phyloP scores from a whole-genome alignment of 2,113 vertebrate species.

The Nettapus auritus region DNA sequence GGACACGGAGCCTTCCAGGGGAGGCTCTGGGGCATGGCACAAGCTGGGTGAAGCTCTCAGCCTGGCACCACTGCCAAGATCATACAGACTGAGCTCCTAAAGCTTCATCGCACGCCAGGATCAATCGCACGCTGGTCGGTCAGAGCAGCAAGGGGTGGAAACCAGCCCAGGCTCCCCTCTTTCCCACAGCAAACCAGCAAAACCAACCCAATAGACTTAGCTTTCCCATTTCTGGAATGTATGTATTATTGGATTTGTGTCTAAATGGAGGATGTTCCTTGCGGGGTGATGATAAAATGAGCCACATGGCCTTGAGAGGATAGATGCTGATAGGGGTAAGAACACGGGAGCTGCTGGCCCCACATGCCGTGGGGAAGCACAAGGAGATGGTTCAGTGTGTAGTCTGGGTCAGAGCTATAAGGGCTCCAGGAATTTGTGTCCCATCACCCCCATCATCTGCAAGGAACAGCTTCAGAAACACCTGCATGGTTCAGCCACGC shows the following conservation, averaged over 20 bases:
- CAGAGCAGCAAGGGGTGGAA: not conserved
- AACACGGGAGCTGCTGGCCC: not conserved
- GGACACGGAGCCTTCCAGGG: not conserved
- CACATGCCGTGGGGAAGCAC: not conserved
- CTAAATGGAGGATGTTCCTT: not conserved
- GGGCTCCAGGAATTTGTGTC: no score
- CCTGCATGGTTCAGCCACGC: not conserved
- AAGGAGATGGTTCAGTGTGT: not conserved
- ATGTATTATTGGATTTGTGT: not conserved
- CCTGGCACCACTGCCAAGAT: not conserved
- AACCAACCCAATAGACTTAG: not conserved
- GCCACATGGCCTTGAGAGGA: not conserved
- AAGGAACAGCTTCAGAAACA: not conserved
- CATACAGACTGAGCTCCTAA: not conserved
- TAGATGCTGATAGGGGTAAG: not conserved
- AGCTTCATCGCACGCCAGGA: not conserved
- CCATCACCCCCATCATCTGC: not conserved
- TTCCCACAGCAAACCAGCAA: not conserved
- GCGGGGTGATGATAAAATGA: not conserved
- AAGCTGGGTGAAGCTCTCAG: not conserved
- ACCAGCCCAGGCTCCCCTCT: not conserved
- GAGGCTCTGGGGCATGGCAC: rapidly evolving
- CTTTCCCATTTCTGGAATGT: not conserved
- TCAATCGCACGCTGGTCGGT: not conserved
- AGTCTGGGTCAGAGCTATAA: not conserved